Percentiles rank a stretch among this genome's conserved stretches.
These are phyloP conservation scores for Drosophila varians DNA, from an alignment of 1,140 invertebrate genomes.

Conservation along the genomic window DNA sequence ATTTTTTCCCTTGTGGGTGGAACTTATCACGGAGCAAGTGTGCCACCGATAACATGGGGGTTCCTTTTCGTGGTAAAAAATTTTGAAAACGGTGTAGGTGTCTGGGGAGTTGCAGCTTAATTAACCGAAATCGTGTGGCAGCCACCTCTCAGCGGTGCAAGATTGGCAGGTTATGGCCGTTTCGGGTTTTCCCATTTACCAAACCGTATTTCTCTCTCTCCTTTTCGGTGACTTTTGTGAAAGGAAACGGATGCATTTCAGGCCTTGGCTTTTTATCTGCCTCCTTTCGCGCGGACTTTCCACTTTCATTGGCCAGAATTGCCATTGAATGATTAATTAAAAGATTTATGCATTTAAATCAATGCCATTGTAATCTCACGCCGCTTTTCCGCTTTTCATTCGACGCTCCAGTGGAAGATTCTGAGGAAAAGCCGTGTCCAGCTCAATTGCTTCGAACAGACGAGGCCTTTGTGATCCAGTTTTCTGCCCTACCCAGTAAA, in stretches of 20 bases:
- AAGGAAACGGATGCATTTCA: constrained; percentile 51
- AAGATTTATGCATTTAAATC: constrained; percentile 40
- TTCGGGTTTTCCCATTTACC: constrained; percentile 23
- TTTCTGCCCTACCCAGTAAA: constrained; percentile 31
- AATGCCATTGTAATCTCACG: constrained; percentile 6
- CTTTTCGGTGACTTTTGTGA: constrained; percentile 43
- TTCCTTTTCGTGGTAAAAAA: not conserved
- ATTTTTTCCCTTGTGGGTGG: constrained; percentile 38
- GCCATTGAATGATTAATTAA: constrained; percentile 51
- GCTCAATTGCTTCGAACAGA: constrained; percentile 36
- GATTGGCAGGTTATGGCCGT: constrained; percentile 13
- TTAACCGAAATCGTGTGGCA: constrained; percentile 38
- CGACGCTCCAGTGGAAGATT: constrained; percentile 13
- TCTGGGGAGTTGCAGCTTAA: constrained; percentile 33
- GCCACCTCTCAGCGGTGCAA: not conserved
- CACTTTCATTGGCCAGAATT: constrained; percentile 51
- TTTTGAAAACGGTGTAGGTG: constrained; percentile 11
- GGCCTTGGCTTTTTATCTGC: constrained; percentile 31
- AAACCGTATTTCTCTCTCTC: not conserved
- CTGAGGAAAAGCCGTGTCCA: constrained; percentile 34
- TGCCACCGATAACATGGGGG: constrained; percentile 29
- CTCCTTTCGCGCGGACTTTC: constrained; percentile 38
- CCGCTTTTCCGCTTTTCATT: constrained; percentile 32
- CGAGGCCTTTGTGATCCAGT: constrained; percentile 40
- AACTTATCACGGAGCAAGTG: constrained; percentile 28